Evolutionary conservation across 1,140 invertebrate species (phyloP).

Genomic region (Aleiodes sp.): DNA sequence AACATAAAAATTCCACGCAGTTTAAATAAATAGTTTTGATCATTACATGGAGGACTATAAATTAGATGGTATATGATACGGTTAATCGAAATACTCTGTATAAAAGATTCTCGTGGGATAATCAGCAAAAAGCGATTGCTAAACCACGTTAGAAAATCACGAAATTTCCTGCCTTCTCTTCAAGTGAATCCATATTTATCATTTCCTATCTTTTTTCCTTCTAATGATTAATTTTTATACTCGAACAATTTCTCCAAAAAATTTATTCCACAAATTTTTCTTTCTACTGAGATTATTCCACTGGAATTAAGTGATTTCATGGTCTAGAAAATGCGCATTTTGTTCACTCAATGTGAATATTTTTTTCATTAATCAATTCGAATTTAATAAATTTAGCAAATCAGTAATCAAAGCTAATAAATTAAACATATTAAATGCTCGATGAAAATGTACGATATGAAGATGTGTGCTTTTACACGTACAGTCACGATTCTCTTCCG

Average conservation of each 20-base stretch:
- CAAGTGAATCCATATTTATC: no score
- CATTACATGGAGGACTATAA: slow-evolving; percentile 6
- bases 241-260: no score
- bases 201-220: no score
- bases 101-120: background rate
- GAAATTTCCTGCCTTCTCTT: background rate
- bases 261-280: no score
- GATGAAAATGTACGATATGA: background rate
- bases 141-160: background rate
- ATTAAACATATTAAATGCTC: background rate
- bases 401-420: background rate
- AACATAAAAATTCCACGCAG: background rate
- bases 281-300: no score
- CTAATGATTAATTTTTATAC: no score
- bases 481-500: slow-evolving; percentile 6
- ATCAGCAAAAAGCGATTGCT: background rate
- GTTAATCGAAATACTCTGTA: background rate
- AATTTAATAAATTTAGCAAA: no score
- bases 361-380: no score
- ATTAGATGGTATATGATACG: slow-evolving; percentile 4
- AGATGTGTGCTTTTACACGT: background rate
- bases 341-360: no score
- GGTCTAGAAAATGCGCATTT: no score
- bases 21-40: background rate
- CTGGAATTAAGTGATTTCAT: no score